Conservation (phyloP, 1,140 invertebrate genomes). For the Aporrectodea caliginosa region DNA sequence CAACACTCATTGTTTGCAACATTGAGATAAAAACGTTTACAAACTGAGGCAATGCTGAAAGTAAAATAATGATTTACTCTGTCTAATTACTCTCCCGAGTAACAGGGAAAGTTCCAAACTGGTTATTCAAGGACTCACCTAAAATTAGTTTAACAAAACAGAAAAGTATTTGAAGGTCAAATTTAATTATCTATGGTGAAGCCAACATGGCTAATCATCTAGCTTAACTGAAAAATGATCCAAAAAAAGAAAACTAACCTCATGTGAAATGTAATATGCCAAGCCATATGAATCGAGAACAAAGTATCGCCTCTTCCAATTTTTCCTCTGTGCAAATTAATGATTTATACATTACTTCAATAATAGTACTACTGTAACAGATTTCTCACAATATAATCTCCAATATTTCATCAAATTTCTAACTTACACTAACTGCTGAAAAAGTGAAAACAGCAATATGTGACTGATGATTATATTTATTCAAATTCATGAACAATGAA, state of each 20-base stretch:
- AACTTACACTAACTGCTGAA: neutral
- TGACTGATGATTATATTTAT: neutral
- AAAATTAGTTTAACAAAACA: neutral
- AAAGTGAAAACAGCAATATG: neutral
- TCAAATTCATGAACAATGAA: neutral
- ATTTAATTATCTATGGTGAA: too few species aligned
- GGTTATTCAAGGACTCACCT: neutral
- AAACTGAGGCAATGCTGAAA: too few species aligned
- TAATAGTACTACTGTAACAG: neutral
- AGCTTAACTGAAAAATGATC: too few species aligned
- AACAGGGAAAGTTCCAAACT: neutral
- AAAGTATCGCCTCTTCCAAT: neutral
- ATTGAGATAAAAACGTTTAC: too few species aligned
- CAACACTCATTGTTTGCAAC: too few species aligned
- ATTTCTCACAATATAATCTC: neutral
- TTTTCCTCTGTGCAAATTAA: neutral
- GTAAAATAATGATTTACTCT: too few species aligned
- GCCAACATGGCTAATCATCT: too few species aligned
- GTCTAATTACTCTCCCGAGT: too few species aligned
- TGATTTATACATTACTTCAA: neutral
- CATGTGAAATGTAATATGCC: neutral
- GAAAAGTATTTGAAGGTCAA: neutral
- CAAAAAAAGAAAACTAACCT: neutral
- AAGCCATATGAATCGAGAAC: neutral
- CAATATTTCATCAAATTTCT: neutral